phyloP scores from a whole-genome alignment of 2,888 invertebrate species.

The Prenolepis imparis region DNA sequence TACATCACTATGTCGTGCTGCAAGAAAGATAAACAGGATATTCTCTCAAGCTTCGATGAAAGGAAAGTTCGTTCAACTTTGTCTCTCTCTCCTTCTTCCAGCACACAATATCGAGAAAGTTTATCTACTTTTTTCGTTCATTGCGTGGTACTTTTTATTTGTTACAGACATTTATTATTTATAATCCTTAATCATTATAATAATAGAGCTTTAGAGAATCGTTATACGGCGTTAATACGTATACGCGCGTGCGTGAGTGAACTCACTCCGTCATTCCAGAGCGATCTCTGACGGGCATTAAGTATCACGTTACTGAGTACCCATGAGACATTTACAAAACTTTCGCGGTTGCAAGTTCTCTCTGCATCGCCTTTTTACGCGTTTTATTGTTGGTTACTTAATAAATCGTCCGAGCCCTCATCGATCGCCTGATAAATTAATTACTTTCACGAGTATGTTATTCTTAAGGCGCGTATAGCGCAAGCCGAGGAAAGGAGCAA shows the following conservation, averaged over 20 bases:
- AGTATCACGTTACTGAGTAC: conserved; percentile 78
- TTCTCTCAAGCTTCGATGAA: not conserved
- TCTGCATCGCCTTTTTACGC: conserved; percentile 69
- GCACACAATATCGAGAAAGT: conserved; percentile 69
- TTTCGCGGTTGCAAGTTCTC: conserved; percentile 78
- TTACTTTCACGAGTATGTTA: conserved; percentile 58
- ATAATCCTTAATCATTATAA: conserved; percentile 84
- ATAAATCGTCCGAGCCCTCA: conserved; percentile 78
- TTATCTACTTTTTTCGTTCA: conserved; percentile 65
- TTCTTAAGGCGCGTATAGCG: conserved; percentile 62
- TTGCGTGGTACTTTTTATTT: conserved; percentile 85
- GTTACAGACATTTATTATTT: conserved; percentile 86
- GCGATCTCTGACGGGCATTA: conserved; percentile 79
- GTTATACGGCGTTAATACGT: conserved; percentile 81
- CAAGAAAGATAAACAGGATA: conserved; percentile 54
- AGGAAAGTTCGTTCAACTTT: not conserved
- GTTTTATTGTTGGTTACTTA: conserved; percentile 72
- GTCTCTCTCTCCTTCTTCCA: conserved; percentile 61
- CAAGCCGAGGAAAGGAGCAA: conserved; percentile 54
- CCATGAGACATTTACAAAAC: conserved; percentile 80
- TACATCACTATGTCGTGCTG: conserved; percentile 36
- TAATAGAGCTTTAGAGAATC: conserved; percentile 84
- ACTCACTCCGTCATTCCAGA: conserved; percentile 79
- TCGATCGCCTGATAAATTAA: conserved; percentile 71
- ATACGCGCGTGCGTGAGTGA: conserved; percentile 77